These are phyloP conservation scores for Brachyrhaphis roseni DNA, from an alignment of 2,797 vertebrate species.

Conservation along the genomic window DNA sequence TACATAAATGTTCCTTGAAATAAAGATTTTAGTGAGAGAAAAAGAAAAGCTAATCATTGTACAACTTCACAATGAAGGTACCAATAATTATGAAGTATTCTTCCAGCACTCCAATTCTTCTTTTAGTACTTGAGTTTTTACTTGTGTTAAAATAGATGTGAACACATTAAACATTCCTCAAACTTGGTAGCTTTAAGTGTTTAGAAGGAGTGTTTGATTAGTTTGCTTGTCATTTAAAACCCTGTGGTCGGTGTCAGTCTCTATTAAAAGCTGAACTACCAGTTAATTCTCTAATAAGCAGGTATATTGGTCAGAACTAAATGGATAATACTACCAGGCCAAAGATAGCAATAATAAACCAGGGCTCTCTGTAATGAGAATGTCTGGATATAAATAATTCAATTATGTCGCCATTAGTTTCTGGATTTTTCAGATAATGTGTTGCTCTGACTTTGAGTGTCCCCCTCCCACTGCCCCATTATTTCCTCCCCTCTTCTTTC, in stretches of 20 bases:
- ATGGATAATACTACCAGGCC: constrained; percentile 42
- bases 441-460: constrained; percentile 45
- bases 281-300: constrained; percentile 12
- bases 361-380: constrained; percentile 50
- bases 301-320: constrained; percentile 33
- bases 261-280: not conserved
- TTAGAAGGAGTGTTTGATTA: not conserved
- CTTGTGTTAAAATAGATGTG: not conserved
- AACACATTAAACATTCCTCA: not conserved
- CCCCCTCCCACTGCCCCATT: constrained; percentile 47
- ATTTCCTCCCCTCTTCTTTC: constrained; percentile 36
- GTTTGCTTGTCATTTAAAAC: not conserved
- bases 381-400: constrained; percentile 60
- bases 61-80: not conserved
- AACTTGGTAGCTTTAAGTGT: not conserved
- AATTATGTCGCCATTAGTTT: constrained; percentile 59
- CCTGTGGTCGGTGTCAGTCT: not conserved
- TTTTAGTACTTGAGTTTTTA: constrained; percentile 4
- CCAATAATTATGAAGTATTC: not conserved
- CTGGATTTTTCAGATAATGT: constrained; percentile 50
- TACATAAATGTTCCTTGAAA: not conserved
- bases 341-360: constrained; percentile 41
- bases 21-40: not conserved
- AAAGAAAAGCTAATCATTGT: not conserved
- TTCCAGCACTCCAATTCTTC: not conserved